phyloP scores from a whole-genome alignment of 1,140 invertebrate genomes.

The Aphelinus certus region DNA sequence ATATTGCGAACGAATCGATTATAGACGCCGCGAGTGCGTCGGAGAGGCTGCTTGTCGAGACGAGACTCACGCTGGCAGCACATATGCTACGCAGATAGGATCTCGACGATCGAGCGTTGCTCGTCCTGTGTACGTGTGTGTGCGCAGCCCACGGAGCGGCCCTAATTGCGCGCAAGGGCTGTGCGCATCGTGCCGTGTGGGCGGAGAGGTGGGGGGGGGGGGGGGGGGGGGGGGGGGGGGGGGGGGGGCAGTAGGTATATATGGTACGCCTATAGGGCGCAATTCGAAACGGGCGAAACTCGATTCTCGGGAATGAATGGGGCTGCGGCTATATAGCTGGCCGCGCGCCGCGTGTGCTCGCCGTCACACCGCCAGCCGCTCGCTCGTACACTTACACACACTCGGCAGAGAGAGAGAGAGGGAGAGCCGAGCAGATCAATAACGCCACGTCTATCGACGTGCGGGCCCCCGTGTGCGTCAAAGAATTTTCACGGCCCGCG shows the following conservation, averaged over 20 bases:
- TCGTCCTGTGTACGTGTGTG: no score
- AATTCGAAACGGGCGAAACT: neutral
- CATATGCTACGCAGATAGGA: no score
- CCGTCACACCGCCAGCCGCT: neutral
- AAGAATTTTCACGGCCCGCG: slow-evolving; percentile 9
- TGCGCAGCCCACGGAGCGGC: neutral
- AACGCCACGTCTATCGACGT: slow-evolving; percentile 24
- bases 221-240: no score
- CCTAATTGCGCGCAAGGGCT: neutral
- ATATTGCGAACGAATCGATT: no score
- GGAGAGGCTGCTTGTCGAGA: no score
- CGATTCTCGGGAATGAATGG: neutral
- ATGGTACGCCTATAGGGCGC: no score
- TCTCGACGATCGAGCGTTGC: no score
- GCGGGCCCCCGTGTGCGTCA: slow-evolving; percentile 12
- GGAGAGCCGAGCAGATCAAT: slow-evolving; percentile 18
- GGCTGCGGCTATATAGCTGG: neutral
- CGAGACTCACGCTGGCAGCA: no score
- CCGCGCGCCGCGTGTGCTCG: neutral
- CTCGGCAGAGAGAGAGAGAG: neutral
- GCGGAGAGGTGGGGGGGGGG: no score
- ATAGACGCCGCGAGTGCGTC: no score
- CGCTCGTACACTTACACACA: neutral
- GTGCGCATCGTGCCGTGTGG: neutral
- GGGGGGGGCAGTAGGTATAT: no score